Evolutionary conservation across 2,113 vertebrate genomes (phyloP).

Genomic region (Embiotoca jacksoni): DNA sequence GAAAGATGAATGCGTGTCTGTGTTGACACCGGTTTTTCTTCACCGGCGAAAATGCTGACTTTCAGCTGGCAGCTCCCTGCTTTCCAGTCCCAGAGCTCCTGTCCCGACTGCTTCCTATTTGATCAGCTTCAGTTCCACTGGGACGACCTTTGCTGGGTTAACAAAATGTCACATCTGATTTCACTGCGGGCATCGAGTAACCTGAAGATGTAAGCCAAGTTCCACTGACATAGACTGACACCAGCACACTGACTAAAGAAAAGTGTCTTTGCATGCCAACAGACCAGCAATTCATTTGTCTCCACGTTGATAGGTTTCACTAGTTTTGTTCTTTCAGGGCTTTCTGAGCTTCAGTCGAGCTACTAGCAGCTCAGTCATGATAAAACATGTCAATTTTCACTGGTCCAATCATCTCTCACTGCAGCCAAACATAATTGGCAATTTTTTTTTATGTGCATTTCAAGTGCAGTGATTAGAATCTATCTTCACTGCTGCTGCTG

Average conservation of each 20-base stretch:
- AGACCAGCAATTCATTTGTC: conserved; percentile 1
- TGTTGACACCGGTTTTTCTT: conserved; percentile 14
- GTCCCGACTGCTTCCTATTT: conserved; percentile 51
- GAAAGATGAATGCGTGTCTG: conserved; percentile 24
- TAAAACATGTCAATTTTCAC: too few relatives aligned
- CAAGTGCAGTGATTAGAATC: too few relatives aligned
- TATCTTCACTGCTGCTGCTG: too few relatives aligned
- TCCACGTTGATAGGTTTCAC: background rate
- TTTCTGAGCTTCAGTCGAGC: conserved; percentile 1
- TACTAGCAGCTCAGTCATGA: background rate
- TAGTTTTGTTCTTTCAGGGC: conserved; percentile 1
- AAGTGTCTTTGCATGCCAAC: background rate
- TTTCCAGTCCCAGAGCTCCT: conserved; percentile 9
- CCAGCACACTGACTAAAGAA: conserved; percentile 37
- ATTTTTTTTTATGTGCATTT: too few relatives aligned
- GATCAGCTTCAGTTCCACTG: conserved; percentile 54
- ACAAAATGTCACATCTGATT: conserved; percentile 75
- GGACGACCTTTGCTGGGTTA: conserved; percentile 66
- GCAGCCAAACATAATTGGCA: background rate
- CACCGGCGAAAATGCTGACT: conserved; percentile 29
- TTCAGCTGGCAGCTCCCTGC: conserved; percentile 14
- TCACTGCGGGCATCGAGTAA: conserved; percentile 64
- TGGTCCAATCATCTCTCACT: background rate
- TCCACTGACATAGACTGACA: conserved; percentile 37
- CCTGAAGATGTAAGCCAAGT: conserved; percentile 51